These are phyloP conservation scores for human (Homo sapiens) DNA, from an alignment of 2,113 vertebrate species.

Conservation along the genomic window DNA sequence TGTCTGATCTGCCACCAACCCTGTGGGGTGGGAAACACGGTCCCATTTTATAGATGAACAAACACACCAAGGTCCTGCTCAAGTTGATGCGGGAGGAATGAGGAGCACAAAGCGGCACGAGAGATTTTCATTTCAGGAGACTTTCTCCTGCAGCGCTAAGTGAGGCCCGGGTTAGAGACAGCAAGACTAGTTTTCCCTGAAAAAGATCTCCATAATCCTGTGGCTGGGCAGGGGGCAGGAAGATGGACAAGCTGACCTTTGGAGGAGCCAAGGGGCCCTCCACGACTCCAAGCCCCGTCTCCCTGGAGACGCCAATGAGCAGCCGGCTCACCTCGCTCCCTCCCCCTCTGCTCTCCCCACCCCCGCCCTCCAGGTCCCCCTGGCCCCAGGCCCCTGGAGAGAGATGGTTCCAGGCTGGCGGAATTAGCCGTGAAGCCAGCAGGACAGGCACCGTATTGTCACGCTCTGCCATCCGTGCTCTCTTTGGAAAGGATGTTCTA, in stretches of 20 bases:
- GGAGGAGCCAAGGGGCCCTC: background rate
- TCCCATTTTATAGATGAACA: background rate
- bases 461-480: background rate
- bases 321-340: background rate
- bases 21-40: fast-evolving
- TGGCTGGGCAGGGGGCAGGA: background rate
- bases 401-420: slow-evolving; percentile 18
- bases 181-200: background rate
- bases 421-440: background rate
- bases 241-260: slow-evolving; percentile 12
- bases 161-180: background rate
- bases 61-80: background rate
- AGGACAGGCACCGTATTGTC: slow-evolving; percentile 59
- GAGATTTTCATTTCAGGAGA: background rate
- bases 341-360: background rate
- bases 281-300: background rate
- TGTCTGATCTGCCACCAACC: background rate
- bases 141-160: background rate
- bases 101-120: fast-evolving
- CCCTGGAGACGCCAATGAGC: slow-evolving; percentile 49
- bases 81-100: background rate
- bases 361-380: background rate
- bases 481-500: slow-evolving; percentile 70
- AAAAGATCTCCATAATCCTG: background rate
- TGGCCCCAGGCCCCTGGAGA: slow-evolving; percentile 25